phyloP scores from a whole-genome alignment of 2,113 vertebrate species.

The Heloderma charlesbogerti region DNA sequence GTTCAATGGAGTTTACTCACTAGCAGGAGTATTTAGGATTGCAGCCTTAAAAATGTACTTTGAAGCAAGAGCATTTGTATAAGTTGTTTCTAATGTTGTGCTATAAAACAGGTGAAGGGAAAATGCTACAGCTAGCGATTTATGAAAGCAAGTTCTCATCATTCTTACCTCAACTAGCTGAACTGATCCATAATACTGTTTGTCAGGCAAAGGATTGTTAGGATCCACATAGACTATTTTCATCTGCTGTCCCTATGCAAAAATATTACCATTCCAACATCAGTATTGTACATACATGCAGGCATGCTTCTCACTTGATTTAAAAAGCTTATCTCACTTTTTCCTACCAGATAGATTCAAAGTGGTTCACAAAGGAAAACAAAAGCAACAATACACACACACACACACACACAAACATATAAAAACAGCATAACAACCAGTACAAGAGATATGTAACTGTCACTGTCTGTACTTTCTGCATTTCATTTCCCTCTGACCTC shows the following conservation, averaged over 20 bases:
- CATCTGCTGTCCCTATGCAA: constrained; percentile 82
- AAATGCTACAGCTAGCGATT: not conserved
- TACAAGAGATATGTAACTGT: not conserved
- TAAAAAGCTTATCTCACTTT: not conserved
- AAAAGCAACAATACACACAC: not conserved
- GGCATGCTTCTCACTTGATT: not conserved
- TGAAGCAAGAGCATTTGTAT: not conserved
- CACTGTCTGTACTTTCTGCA: not conserved
- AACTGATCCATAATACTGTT: constrained; percentile 83
- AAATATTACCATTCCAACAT: constrained; percentile 24
- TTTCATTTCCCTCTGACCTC: not conserved
- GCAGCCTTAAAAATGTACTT: not conserved
- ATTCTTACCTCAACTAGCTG: constrained; percentile 89
- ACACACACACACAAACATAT: no score
- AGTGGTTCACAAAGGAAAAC: not conserved
- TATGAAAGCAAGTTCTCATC: not conserved
- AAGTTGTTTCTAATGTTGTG: not conserved
- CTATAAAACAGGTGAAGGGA: not conserved
- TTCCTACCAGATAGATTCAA: not conserved
- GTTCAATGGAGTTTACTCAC: not conserved
- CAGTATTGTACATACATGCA: not conserved
- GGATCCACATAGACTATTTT: constrained; percentile 81
- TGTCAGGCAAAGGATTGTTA: constrained; percentile 84
- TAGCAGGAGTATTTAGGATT: not conserved
- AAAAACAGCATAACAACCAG: not conserved